Evolutionary conservation across 2,113 vertebrate species (phyloP), one percentile per base, ranked within the genome.

Genomic region (Rhynchomys soricoides): DNA sequence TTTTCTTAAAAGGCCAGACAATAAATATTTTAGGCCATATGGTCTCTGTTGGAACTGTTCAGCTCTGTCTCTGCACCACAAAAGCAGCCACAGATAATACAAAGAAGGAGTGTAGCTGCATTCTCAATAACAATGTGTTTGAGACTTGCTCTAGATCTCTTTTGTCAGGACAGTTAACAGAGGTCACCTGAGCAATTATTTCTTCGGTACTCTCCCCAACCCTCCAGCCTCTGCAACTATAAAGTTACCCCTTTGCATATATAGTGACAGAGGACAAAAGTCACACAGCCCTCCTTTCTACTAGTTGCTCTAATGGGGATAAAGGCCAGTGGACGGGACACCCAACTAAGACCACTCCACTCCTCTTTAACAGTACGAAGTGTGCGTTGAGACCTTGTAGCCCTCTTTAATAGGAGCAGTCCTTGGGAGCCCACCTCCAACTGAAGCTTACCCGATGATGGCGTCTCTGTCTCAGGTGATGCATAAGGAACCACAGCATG

Each of bases 401-500:
- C 5, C 37, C 12, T 86, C 40, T 43, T 45, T 12, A 79, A 45
- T n/a, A 85, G 43, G 55, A 62, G 40, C n/a, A 90, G 40, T 55
- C 50, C 64, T 66, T 43, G 48, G 50, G 88, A 90, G 31, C 82
- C 82, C 86, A 64, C 52, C 45, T 86, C 37, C 50, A 82, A 17
- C 26, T 8, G 52, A 64, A 6, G 81, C 99, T 98, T 98, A 99
- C 99, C 98, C 99, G 98, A 91, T 98, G 98, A 43, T 99, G 99
- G 94, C 99, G 98, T 45, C 99, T 98, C 98, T 99, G 99, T 81
- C 99, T 99, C 98, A 99, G 99, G 98, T 99, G 99, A 96, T 99
- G 99, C 99, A 99, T 99, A 86, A 99, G 99, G 98, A 99, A 99
- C 99, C 99, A 99, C 93, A 99, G 99, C 98, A 99, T 99, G 98